phyloP scores from a whole-genome alignment of 2,797 vertebrate species.

The Lindbergichthys nudifrons region DNA sequence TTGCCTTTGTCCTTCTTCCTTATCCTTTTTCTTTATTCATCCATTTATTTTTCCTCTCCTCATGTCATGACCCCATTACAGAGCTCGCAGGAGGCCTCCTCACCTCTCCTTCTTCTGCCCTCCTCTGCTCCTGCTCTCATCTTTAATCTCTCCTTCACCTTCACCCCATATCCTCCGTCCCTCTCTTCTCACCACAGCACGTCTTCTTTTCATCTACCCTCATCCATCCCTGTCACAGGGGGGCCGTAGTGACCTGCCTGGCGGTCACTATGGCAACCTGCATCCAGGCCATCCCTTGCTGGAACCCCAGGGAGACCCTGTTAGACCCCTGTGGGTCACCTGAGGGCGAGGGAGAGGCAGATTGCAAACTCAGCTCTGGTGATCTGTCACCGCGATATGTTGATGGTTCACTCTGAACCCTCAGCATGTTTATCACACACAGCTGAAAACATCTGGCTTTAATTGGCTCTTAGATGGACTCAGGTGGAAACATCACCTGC shows the following conservation, averaged over 20 bases:
- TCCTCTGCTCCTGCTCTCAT: background rate
- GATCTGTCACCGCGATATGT: constrained; percentile 30
- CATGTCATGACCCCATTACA: constrained; percentile 69
- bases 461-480: constrained; percentile 13
- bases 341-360: constrained; percentile 23
- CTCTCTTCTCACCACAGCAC: background rate
- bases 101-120: constrained; percentile 29
- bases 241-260: constrained; percentile 43
- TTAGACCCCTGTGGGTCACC: constrained; percentile 58
- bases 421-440: background rate
- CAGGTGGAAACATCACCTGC: constrained; percentile 24
- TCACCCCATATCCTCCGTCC: constrained; percentile 22
- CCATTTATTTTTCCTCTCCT: constrained; percentile 30
- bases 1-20: constrained; percentile 13
- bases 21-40: constrained; percentile 31
- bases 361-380: constrained; percentile 52
- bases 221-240: constrained; percentile 52
- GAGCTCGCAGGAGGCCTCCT: constrained; percentile 67
- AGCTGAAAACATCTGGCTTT: constrained; percentile 46
- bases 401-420: background rate
- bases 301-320: constrained; percentile 37
- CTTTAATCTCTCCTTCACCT: constrained; percentile 60
- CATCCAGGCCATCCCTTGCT: constrained; percentile 31
- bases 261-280: constrained; percentile 55
- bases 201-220: constrained; percentile 12